phyloP scores from a whole-genome alignment of 2,888 invertebrate genomes.

The Dasypogon diadema region DNA sequence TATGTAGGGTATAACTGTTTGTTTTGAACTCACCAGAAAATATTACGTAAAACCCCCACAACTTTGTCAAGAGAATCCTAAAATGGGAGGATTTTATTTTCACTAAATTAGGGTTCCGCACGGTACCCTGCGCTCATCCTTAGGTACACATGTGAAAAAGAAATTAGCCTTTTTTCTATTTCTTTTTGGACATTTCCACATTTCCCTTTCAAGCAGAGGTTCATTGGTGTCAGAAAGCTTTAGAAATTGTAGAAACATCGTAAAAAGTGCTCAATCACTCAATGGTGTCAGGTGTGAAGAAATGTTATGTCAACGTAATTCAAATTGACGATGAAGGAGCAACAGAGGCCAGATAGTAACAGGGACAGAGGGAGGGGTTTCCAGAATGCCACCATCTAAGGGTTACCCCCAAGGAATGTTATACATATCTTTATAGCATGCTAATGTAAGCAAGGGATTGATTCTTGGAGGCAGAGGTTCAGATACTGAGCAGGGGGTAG shows the following conservation, averaged over 20 bases:
- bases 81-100: neutral
- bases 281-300: neutral
- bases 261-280: neutral
- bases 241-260: neutral
- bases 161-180: neutral
- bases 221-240: slow-evolving; percentile 2
- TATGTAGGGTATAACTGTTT: neutral
- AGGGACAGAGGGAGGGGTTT: neutral
- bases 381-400: neutral
- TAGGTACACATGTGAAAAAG: neutral
- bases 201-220: neutral
- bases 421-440: neutral
- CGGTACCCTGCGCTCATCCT: too few relatives aligned
- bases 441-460: neutral
- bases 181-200: neutral
- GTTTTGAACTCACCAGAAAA: neutral
- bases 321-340: neutral
- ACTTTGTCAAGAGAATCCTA: too few relatives aligned
- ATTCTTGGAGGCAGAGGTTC: too few relatives aligned
- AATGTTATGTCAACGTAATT: slow-evolving; percentile 1
- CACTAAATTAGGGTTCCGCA: too few relatives aligned
- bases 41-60: neutral
- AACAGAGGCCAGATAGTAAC: neutral
- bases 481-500: too few relatives aligned
- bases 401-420: neutral